Percentiles rank a stretch among this genome's conserved stretches.
These are phyloP conservation scores for Lepidostoma basale DNA, from an alignment of 1,140 invertebrate genomes.

Conservation along the genomic window DNA sequence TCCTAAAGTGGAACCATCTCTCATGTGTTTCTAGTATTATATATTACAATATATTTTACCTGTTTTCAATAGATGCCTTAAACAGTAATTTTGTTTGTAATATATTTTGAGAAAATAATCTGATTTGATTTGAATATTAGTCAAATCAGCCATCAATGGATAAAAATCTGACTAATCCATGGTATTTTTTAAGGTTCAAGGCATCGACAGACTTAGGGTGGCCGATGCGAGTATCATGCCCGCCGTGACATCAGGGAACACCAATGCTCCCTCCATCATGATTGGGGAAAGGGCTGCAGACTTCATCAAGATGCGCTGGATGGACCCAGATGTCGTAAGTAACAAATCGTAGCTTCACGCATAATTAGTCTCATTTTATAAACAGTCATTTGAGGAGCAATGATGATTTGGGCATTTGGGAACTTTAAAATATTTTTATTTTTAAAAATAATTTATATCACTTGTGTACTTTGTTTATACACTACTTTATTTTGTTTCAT, in stretches of 20 bases:
- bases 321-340: slow-evolving; percentile 43
- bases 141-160: too few relatives aligned
- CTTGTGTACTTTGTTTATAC: too few relatives aligned
- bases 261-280: slow-evolving; percentile 83
- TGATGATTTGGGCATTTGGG: background rate
- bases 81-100: too few relatives aligned
- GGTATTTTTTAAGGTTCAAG: slow-evolving; percentile 66
- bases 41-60: too few relatives aligned
- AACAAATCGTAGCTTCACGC: background rate
- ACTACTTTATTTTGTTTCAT: too few relatives aligned
- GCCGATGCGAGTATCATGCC: slow-evolving; percentile 85
- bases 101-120: too few relatives aligned
- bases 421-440: background rate
- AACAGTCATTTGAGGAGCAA: background rate
- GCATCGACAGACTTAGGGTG: slow-evolving; percentile 72
- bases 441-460: too few relatives aligned
- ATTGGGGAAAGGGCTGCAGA: slow-evolving; percentile 82
- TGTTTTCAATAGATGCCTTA: too few relatives aligned
- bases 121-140: too few relatives aligned
- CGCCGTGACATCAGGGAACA: slow-evolving; percentile 75
- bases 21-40: too few relatives aligned
- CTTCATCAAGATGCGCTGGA: slow-evolving; percentile 75
- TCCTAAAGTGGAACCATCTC: too few relatives aligned
- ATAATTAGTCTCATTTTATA: background rate
- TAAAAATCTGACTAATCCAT: too few relatives aligned